These are phyloP conservation scores for Melikaiella ostensackeni DNA, from an alignment of 2,888 invertebrate species.

Conservation along the genomic window DNA sequence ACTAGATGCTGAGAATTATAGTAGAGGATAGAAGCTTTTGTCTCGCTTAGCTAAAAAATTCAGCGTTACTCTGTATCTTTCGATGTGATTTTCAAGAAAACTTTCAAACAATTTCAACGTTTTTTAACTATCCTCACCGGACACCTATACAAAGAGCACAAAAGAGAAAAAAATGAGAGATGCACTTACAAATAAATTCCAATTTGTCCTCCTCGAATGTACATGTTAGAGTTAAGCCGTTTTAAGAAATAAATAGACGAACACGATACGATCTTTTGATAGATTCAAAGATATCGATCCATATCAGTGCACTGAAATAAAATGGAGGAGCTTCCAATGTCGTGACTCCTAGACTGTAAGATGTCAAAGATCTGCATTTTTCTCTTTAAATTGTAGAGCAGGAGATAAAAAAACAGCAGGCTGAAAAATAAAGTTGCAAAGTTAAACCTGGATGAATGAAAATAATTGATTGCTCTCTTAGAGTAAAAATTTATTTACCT, in stretches of 20 bases:
- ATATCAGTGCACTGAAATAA: constrained; percentile 37
- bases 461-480: not conserved
- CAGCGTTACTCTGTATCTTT: constrained; percentile 36
- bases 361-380: constrained; percentile 25
- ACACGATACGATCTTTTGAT: constrained; percentile 3
- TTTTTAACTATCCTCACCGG: constrained; percentile 38
- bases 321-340: constrained; percentile 34
- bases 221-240: constrained; percentile 24
- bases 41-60: constrained; percentile 35
- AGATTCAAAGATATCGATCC: constrained; percentile 30
- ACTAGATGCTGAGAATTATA: constrained; percentile 34
- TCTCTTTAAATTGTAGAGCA: constrained; percentile 18
- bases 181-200: constrained; percentile 36
- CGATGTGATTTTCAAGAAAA: constrained; percentile 39
- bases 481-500: not conserved
- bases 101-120: constrained; percentile 37
- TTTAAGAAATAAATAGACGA: constrained; percentile 11
- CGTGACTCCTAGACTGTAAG: constrained; percentile 29
- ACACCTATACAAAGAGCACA: constrained; percentile 24
- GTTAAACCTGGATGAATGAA: constrained; percentile 16
- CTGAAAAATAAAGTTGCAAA: constrained; percentile 13
- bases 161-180: constrained; percentile 23
- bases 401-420: constrained; percentile 1
- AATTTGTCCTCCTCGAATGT: constrained; percentile 34
- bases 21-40: constrained; percentile 38